Evolutionary conservation across 2,797 vertebrate species (phyloP), one percentile per base, ranked within the genome.

Genomic region (Myotis findleyi): DNA sequence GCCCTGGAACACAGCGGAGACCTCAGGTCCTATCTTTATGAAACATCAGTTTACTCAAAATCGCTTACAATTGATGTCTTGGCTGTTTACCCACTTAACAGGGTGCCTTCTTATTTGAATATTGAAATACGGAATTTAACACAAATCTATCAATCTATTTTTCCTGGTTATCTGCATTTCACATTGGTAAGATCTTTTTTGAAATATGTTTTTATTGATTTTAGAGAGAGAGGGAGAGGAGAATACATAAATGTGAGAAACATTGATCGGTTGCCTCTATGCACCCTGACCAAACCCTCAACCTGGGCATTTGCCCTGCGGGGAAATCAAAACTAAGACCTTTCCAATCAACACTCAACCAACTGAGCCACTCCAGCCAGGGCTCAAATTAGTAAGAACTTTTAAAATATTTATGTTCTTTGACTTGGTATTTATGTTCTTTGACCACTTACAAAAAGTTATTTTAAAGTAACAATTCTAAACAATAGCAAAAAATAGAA

Each of bases 391-490:
- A 90, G 66, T 33, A 53, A 53, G 73, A 33, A 36, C 73, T 76
- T 76, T 53, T 7, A 66, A 95, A 96, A 96, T 87, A 97, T 93
- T 96, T 91, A 96, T 96, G 57, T 55, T 90, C 68, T 96, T 95
- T 64, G 75, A 95, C 82, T 93, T 83, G 59, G 88, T 95, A 95
- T 93, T 96, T 91, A 96, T 96, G 57, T 55, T 90, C 68, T 96
- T 95, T 64, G 75, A 83, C 62, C 44, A 62, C 81, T 94, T 77
- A 20, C 55, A 88, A 71, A 79, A 87, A 96, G 93, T 85, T 83
- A 76, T 89, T 92, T 91, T 64, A 97, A 95, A 59, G 44, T 96
- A 97, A 94, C 64, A 90, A 95, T 94, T 94, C 92, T 94, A 93
- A 94, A 95, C 85, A 95, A 96, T 30, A 95, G 71, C 89, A 95